Evolutionary conservation across 1,140 invertebrate species (phyloP).

Genomic region (Eupeodes corollae): DNA sequence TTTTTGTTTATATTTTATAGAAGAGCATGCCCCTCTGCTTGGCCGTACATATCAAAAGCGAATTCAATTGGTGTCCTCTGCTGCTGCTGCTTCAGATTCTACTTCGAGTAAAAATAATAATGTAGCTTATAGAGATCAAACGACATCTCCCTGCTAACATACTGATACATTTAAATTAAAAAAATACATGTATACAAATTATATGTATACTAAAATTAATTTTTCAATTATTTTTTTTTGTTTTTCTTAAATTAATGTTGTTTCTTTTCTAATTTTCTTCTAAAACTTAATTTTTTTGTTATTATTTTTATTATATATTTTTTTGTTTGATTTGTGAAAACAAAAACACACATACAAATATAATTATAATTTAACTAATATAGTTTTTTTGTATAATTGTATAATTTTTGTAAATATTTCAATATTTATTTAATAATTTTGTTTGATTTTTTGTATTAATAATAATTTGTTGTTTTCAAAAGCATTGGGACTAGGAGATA

Average conservation of each 20-base stretch:
- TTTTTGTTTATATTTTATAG: constrained; percentile 39
- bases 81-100: constrained; percentile 27
- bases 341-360: too few species aligned
- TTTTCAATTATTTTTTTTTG: too few species aligned
- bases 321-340: too few species aligned
- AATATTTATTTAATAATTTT: too few species aligned
- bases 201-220: not conserved
- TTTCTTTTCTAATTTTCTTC: constrained; percentile 1
- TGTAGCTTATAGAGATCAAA: not conserved
- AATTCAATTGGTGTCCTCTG: constrained; percentile 19
- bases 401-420: too few species aligned
- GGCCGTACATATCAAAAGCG: constrained; percentile 38
- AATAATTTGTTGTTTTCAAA: too few species aligned
- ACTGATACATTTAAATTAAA: constrained; percentile 1
- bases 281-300: not conserved
- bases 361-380: too few species aligned
- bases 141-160: constrained; percentile 1
- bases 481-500: too few species aligned
- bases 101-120: constrained; percentile 15
- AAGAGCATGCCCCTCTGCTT: constrained; percentile 49
- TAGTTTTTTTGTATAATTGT: too few species aligned
- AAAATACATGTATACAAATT: constrained; percentile 4
- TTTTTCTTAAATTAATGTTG: too few species aligned
- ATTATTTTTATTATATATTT: too few species aligned
- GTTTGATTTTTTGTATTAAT: too few species aligned